Evolutionary conservation across 2,888 invertebrate genomes (phyloP).

Genomic region (Drosophila anomalipes): DNA sequence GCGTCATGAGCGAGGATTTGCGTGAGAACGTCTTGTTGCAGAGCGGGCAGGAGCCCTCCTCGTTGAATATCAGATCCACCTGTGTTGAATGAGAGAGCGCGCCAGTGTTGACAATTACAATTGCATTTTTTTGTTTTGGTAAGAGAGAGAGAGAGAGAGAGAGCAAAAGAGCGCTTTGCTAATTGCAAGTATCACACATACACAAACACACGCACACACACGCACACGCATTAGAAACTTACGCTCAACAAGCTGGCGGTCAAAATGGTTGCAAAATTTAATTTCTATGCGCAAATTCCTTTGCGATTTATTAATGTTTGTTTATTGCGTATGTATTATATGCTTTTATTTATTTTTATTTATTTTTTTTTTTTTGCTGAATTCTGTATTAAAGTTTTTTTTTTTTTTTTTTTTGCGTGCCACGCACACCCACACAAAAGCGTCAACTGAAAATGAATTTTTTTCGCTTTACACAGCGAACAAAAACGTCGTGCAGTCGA

Average conservation of each 20-base stretch:
- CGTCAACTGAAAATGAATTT: constrained; percentile 80
- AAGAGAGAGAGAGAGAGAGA: background rate
- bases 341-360: constrained; percentile 18
- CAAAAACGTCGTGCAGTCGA: constrained; percentile 69
- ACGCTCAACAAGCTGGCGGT: constrained; percentile 76
- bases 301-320: constrained; percentile 50
- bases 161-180: constrained; percentile 28
- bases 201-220: constrained; percentile 14
- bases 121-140: constrained; percentile 15
- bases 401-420: constrained; percentile 51
- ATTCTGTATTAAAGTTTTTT: constrained; percentile 29
- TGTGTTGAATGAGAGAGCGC: constrained; percentile 51
- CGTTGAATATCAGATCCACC: constrained; percentile 85
- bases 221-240: constrained; percentile 39
- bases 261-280: constrained; percentile 62
- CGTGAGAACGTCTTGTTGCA: constrained; percentile 86
- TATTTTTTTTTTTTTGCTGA: constrained; percentile 20
- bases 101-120: constrained; percentile 28
- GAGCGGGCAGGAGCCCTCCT: constrained; percentile 85
- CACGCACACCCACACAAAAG: constrained; percentile 78
- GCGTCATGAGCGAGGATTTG: constrained; percentile 85
- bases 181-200: constrained; percentile 39
- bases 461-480: constrained; percentile 76
- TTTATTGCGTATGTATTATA: constrained; percentile 51
- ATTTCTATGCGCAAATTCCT: constrained; percentile 50